Evolutionary conservation across 2,797 vertebrate species (phyloP).

Genomic region (Coluber constrictor): DNA sequence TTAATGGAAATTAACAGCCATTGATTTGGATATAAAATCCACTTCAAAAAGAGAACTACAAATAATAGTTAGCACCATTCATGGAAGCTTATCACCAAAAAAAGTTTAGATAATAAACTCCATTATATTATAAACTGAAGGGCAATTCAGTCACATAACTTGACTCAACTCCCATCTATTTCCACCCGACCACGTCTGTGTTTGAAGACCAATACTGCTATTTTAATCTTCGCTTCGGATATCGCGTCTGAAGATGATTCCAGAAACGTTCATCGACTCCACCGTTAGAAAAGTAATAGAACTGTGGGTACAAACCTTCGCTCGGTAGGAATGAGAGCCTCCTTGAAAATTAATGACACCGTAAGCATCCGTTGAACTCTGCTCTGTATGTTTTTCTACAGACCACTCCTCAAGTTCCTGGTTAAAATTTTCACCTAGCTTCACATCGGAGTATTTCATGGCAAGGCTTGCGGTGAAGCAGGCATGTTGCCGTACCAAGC

Average conservation of each 20-base stretch:
- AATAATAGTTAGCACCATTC: background rate
- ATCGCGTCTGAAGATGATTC: background rate
- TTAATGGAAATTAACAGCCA: background rate
- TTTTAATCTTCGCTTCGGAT: background rate
- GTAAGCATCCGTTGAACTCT: slow-evolving; percentile 91
- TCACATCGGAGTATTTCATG: slow-evolving; percentile 94
- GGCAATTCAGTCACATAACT: background rate
- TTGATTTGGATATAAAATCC: background rate
- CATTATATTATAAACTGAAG: background rate
- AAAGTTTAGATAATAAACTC: background rate
- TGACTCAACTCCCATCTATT: background rate
- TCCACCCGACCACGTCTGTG: background rate
- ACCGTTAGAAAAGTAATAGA: background rate
- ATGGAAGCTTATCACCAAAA: background rate
- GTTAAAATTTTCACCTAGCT: slow-evolving; percentile 84
- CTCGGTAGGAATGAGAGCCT: slow-evolving; percentile 97
- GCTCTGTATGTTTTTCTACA: slow-evolving; percentile 96
- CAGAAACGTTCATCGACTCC: background rate
- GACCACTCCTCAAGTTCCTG: slow-evolving; percentile 89
- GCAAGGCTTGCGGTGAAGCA: slow-evolving; percentile 95
- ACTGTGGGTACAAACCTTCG: slow-evolving; percentile 80
- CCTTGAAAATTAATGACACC: slow-evolving; percentile 99
- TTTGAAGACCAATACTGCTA: background rate
- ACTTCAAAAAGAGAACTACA: background rate
- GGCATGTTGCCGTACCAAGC: slow-evolving; percentile 93